These are phyloP conservation scores for Montipora efflorescens DNA, from an alignment of 64 coral and sea anemone genomes.

Conservation along the genomic window DNA sequence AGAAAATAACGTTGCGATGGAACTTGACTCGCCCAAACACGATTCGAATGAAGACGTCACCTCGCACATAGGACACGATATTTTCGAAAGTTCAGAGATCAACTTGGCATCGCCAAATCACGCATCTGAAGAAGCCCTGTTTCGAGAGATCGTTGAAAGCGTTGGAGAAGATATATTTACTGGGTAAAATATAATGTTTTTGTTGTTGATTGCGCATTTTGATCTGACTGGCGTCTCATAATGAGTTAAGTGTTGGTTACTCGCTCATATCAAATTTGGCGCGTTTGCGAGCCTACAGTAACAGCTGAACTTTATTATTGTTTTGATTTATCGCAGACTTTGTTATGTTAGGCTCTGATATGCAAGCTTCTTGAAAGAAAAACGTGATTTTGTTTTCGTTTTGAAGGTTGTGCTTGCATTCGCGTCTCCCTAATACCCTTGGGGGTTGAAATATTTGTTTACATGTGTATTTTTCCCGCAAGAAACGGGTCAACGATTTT, in stretches of 20 bases:
- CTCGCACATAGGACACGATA: conserved; percentile 23
- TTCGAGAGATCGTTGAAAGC: conserved; percentile 83
- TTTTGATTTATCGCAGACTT: background rate
- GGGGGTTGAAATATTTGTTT: conserved; percentile 32
- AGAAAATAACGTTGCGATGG: conserved; percentile 20
- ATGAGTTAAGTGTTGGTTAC: background rate
- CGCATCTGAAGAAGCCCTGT: conserved; percentile 72
- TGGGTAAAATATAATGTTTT: conserved; percentile 71
- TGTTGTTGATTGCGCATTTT: conserved; percentile 35
- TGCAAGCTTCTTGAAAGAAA: background rate
- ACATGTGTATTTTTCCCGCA: conserved; percentile 5
- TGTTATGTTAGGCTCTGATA: background rate
- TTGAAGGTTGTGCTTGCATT: background rate
- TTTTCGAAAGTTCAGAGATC: conserved; percentile 74
- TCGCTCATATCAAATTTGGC: conserved; percentile 23
- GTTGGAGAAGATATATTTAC: conserved; percentile 94
- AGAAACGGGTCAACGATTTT: background rate
- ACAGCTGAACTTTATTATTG: conserved; percentile 18
- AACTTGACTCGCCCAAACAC: conserved; percentile 35
- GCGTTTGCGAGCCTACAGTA: conserved; percentile 10
- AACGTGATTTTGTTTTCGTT: background rate
- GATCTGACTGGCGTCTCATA: background rate
- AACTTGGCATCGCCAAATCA: conserved; percentile 47
- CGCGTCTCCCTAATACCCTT: background rate
- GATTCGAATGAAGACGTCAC: background rate